Evolutionary conservation across 2,797 vertebrate genomes (phyloP), one percentile per base, ranked within the genome.

Genomic region (Cygnus olor): DNA sequence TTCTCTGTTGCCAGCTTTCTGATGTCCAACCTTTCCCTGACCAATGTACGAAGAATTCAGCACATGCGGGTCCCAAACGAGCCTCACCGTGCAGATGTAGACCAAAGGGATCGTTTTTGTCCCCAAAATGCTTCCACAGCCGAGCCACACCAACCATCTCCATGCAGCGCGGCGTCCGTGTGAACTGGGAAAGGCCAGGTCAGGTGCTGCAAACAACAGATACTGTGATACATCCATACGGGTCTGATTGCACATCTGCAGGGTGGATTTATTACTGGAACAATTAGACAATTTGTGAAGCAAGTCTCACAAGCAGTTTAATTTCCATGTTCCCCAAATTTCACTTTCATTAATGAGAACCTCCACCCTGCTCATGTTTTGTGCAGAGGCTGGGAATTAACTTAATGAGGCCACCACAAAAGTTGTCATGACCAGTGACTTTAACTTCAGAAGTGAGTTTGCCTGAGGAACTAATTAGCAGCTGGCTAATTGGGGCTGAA

Each of bases 151-250:
- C 17, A 32, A 60, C 27, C 34, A 19, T 25, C 27, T 51, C 8
- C 36, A 24, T 18, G 24, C 44, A 32, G 45, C 25, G 9, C 22
- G 10, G 18, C 14, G 2, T 19, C 9, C 1, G 0, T 11, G 9
- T 24, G 10, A 53, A 18, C 32, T 14, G 56, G 28, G 74, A 74
- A 69, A 80, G 68, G 63, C 38, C 18, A 28, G 5, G 27, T 13
- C 30, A 24, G 36, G 24, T 44, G n/a, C 22, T 58, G 56, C 83
- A 49, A 32, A 14, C 21, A 30, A 4, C 21, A 63, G 42, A 44
- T 34, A 17, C 25, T 24, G 42, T 18, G 9, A 38, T 32, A 9
- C 28, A 40, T 19, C 11, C 0, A 1, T 44, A 20, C 0, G 0
- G 9, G 51, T 70, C 51, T 0, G 4, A 19, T 3, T 60, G 45